Base-by-base conservation (phyloP, 2,113 vertebrate genomes). In the Neotragus pygmaeus region DNA sequence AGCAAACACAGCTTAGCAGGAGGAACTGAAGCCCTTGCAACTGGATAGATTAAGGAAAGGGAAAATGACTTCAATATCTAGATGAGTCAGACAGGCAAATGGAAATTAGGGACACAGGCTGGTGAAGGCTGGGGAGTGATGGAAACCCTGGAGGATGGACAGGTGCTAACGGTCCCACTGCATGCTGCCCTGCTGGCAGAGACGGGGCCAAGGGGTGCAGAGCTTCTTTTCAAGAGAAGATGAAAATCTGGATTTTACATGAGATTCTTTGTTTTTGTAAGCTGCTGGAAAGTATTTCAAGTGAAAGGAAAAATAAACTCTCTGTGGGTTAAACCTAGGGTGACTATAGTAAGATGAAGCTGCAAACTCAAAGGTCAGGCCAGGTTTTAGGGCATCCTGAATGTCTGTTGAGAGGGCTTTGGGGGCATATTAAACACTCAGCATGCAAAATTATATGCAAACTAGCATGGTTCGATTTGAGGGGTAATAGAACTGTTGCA, bases 161-260 rank as follows among this genome's bases (percentile, higher is more conserved):
- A 13, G 14, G 53, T 4, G 21, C 7, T 12, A 1, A 33, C 7
- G 0, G 15, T 6, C 47, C 2, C 10, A 19, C 6, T 2, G 30
- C 33, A 0, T 0, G 0, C 3, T 12, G 17, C 15, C 8, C 0
- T 2, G 5, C 4, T 45, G 28, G 28, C 45, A 33, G 47, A 15
- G 43, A 9, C n/a, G 25, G 36, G 15, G 49, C 47, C 28, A 12
- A 39, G 1, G 45, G 2, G 33, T 47, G 5, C 36, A 77, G 51
- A 39, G 3, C 27, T 39, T 2, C 28, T 84, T 77, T 82, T 77
- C 16, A 53, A 58, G 55, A 90, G 6, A 93, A 90, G 57, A 53
- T 80, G 27, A 93, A 64, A 55, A 58, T 80, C 33, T 77, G 53
- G 51, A 83, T 53, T 58, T 53, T 8, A 33, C 4, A 12, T 55